Conservation (phyloP, 2,888 invertebrate species). For the Notocelia uddmanniana region DNA sequence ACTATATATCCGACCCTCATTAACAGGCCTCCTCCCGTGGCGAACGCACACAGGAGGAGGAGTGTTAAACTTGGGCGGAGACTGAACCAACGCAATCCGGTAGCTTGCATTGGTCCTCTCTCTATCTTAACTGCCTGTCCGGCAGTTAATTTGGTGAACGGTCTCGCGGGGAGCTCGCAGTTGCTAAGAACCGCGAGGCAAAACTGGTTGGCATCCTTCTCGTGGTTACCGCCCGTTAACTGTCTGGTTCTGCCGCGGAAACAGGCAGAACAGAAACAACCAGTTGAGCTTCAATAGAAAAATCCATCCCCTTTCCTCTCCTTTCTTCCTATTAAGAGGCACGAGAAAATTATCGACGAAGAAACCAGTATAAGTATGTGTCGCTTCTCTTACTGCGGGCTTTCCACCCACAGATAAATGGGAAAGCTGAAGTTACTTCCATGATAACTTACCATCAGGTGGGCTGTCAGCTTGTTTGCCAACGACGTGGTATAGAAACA, state of each 20-base stretch:
- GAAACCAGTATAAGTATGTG: too few species aligned
- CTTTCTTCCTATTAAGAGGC: neutral
- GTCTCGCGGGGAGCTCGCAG: conserved; percentile 18
- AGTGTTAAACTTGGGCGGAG: conserved; percentile 14
- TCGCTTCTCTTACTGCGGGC: neutral
- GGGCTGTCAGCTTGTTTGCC: too few species aligned
- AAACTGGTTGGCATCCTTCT: conserved; percentile 17
- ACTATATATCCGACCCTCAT: neutral
- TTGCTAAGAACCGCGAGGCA: conserved; percentile 9
- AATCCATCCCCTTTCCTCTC: neutral
- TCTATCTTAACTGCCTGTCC: conserved; percentile 5
- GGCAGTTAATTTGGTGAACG: neutral
- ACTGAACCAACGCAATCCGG: neutral
- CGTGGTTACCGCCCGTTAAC: conserved; percentile 23
- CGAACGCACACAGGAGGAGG: neutral
- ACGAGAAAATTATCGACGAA: too few species aligned
- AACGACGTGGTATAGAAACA: too few species aligned
- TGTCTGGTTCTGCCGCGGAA: conserved; percentile 19
- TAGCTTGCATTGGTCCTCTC: neutral
- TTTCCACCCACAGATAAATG: neutral
- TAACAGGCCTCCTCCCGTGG: neutral
- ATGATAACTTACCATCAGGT: too few species aligned
- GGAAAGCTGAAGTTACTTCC: neutral
- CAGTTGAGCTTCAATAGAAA: conserved; percentile 12
- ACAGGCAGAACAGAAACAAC: conserved; percentile 20